A percentile compares a stretch with the other conserved stretches of the same genome.
Evolutionary conservation across 92 coral and sea anemone genomes (phyloP).

Genomic region (Bergia puertoricense): DNA sequence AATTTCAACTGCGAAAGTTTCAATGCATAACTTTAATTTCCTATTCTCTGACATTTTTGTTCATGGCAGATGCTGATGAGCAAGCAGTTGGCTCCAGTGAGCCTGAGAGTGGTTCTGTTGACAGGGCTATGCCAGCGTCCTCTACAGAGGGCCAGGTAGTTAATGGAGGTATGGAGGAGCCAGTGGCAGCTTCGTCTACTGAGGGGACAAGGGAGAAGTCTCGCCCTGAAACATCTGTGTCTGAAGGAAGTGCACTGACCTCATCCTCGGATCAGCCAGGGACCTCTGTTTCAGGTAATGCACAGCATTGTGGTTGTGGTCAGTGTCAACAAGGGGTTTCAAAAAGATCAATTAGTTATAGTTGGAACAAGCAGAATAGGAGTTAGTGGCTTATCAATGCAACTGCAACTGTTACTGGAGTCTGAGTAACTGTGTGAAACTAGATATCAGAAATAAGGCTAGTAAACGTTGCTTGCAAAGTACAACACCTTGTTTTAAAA

Average conservation of each 20-base stretch:
- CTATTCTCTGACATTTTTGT: background rate
- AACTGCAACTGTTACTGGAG: too few species aligned
- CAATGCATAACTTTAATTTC: background rate
- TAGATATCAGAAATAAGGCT: too few species aligned
- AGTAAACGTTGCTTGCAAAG: too few species aligned
- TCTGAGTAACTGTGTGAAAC: too few species aligned
- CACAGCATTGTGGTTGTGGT: background rate
- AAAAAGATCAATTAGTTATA: too few species aligned
- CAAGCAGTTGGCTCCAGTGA: conserved; percentile 86
- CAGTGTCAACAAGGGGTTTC: background rate
- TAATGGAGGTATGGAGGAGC: conserved; percentile 29
- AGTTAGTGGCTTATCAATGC: too few species aligned
- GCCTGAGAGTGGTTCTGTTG: conserved; percentile 58
- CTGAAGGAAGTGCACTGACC: conserved; percentile 9
- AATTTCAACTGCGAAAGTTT: background rate
- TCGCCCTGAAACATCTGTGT: conserved; percentile 16
- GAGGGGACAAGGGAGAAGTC: conserved; percentile 1
- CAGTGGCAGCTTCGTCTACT: conserved; percentile 30
- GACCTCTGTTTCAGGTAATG: conserved; percentile 45
- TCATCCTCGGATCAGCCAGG: conserved; percentile 21
- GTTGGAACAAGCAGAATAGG: too few species aligned
- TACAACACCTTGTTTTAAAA: too few species aligned
- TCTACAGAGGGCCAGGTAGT: conserved; percentile 17
- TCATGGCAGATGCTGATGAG: conserved; percentile 61
- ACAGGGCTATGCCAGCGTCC: conserved; percentile 15